Conservation (phyloP, 2,113 vertebrate genomes). For the Catharus minimus region DNA sequence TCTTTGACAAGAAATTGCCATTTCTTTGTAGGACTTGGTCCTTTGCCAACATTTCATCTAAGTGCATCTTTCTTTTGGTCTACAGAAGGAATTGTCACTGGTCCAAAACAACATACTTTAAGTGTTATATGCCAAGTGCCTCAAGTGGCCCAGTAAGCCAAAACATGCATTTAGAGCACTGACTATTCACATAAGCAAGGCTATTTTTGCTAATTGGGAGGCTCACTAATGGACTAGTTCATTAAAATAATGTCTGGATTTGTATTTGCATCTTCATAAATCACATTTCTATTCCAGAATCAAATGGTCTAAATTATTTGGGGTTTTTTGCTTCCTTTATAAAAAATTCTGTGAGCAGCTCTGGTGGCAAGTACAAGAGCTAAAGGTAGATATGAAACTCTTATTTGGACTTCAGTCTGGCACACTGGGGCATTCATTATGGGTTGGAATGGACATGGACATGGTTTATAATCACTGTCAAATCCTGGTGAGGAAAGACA, state of each 20-base stretch:
- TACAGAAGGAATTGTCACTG: slow-evolving; percentile 45
- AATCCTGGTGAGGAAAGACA: background rate
- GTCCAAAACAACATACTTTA: slow-evolving; percentile 58
- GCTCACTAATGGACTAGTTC: slow-evolving; percentile 34
- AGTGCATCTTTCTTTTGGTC: slow-evolving; percentile 47
- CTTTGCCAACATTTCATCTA: slow-evolving; percentile 17
- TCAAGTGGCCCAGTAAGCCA: slow-evolving; percentile 31
- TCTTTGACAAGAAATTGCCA: slow-evolving; percentile 41
- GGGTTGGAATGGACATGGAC: background rate
- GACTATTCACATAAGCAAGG: slow-evolving; percentile 29
- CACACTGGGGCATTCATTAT: background rate
- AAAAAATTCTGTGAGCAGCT: background rate
- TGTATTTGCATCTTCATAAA: slow-evolving; percentile 44
- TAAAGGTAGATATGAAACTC: slow-evolving; percentile 1
- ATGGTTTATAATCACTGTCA: background rate
- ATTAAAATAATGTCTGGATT: slow-evolving; percentile 45
- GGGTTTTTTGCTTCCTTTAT: background rate
- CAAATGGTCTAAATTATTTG: background rate
- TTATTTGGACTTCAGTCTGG: background rate
- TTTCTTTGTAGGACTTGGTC: slow-evolving; percentile 25
- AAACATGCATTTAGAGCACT: slow-evolving; percentile 47
- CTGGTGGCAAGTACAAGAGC: background rate
- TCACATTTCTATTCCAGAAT: slow-evolving; percentile 21
- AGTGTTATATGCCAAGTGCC: slow-evolving; percentile 26
- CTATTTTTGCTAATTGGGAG: slow-evolving; percentile 30